A percentile compares a stretch with the other conserved stretches of the same genome.
phyloP scores from a whole-genome alignment of 2,113 vertebrate genomes.

The Atractosteus spatula region DNA sequence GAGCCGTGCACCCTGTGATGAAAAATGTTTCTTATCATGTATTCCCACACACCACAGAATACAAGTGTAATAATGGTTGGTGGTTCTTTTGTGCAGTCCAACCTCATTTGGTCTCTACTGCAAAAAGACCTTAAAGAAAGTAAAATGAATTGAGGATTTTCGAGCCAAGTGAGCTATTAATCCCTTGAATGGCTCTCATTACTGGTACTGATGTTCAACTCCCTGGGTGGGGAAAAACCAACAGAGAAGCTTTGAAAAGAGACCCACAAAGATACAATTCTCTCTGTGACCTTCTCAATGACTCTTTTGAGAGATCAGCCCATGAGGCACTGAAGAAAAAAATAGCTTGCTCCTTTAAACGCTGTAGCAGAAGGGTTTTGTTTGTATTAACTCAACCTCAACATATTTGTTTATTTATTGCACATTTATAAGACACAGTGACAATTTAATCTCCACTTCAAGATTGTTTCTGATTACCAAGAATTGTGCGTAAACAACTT shows the following conservation, averaged over 20 bases:
- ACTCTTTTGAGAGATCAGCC: background rate
- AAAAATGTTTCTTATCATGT: too few species aligned
- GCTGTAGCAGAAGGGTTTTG: background rate
- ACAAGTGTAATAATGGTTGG: too few species aligned
- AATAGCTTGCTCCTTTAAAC: background rate
- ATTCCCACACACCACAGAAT: too few species aligned
- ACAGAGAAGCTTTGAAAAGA: background rate
- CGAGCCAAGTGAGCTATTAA: background rate
- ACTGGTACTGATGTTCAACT: background rate
- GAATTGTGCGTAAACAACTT: background rate
- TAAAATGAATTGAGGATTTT: background rate
- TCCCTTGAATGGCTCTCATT: background rate
- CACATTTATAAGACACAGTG: background rate
- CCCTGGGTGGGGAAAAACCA: background rate
- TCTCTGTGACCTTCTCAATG: background rate
- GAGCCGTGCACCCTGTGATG: too few species aligned
- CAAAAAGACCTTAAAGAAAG: background rate
- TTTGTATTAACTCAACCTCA: background rate
- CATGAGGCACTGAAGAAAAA: background rate
- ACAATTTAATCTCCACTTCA: background rate
- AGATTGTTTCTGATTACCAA: background rate
- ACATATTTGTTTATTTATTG: constrained; percentile 2
- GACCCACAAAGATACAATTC: background rate
- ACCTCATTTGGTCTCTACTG: too few species aligned
- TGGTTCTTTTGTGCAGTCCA: too few species aligned